Evolutionary conservation across 2,888 invertebrate genomes (phyloP), one percentile per base, ranked within the genome.

Genomic region (Eupelmus urozonus): DNA sequence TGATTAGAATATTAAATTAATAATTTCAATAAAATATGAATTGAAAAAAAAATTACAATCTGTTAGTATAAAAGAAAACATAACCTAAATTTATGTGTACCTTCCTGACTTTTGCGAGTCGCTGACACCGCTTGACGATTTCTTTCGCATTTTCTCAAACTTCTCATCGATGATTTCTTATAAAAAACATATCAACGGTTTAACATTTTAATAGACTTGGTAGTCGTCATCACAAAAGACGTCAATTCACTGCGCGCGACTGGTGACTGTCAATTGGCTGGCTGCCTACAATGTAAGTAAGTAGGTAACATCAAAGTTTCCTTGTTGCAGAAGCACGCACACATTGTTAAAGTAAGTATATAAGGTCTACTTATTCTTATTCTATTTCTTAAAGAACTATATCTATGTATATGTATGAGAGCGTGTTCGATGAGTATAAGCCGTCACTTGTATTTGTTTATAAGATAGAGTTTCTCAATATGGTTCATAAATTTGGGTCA

Each of bases 141-240:
- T 87, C 80, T 87, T 86, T 79, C 85, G 82, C 87, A 87, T 87
- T 80, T 81, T 85, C 63, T 62, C 11, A 59, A 69, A 13, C 1
- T 76, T 55, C 0, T 53, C 55, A 59, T 74, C 1, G 59, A 66
- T 53, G 16, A 16, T 72, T 66, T n/a, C n/a, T n/a, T n/a, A n/a
- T n/a, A 13, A 27, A 53, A 76, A 62, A 53, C n/a, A 9, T 62
- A 27, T 67, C 40, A 79, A 45, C 71, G 53, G 75, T 60, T 45
- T 13, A 72, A 76, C 75, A 79, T 79, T 59, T 70, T 70, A 34
- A 27, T 42, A 2, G 9, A 55, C 16, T 63, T 42, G 45, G 20
- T 34, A 18, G 9, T 20, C 55, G 25, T 55, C 13, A 71, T 49
- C 20, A 42, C 0, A 3, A 9, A 45, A 49, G 29, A 59, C 60